These are phyloP conservation scores for Tenthredo mesomela DNA, from an alignment of 2,888 invertebrate genomes.

Conservation along the genomic window DNA sequence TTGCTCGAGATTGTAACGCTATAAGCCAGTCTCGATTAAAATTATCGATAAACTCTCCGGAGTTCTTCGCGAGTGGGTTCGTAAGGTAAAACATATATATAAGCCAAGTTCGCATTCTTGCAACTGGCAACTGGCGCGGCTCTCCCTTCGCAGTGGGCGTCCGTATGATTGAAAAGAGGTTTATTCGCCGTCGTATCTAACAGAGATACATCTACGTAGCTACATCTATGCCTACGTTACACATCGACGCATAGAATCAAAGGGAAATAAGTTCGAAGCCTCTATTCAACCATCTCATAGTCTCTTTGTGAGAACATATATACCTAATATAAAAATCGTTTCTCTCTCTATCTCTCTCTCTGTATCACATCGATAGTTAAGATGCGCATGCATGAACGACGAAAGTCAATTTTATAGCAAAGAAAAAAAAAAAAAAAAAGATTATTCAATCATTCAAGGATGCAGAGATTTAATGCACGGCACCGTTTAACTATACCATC, in stretches of 20 bases:
- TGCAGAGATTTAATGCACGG: not conserved
- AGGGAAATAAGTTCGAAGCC: not conserved
- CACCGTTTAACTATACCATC: not conserved
- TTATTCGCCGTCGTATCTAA: constrained; percentile 33
- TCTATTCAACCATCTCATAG: not conserved
- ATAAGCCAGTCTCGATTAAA: constrained; percentile 47
- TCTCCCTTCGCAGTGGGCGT: constrained; percentile 52
- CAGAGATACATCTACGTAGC: constrained; percentile 4
- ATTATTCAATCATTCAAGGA: not conserved
- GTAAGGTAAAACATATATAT: constrained; percentile 13
- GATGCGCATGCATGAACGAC: no score
- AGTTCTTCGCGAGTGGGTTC: not conserved
- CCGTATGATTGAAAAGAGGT: constrained; percentile 51
- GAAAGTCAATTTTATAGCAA: no score
- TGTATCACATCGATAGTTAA: not conserved
- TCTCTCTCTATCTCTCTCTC: not conserved
- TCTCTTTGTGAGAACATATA: not conserved
- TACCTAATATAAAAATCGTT: not conserved
- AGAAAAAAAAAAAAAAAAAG: no score
- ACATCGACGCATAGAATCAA: not conserved
- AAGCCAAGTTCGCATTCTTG: constrained; percentile 40
- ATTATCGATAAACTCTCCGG: constrained; percentile 43
- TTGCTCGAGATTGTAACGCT: constrained; percentile 39
- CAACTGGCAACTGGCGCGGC: not conserved
- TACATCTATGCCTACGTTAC: not conserved